Base-by-base conservation (phyloP, 2,113 vertebrate genomes). In the Isurus oxyrinchus region DNA sequence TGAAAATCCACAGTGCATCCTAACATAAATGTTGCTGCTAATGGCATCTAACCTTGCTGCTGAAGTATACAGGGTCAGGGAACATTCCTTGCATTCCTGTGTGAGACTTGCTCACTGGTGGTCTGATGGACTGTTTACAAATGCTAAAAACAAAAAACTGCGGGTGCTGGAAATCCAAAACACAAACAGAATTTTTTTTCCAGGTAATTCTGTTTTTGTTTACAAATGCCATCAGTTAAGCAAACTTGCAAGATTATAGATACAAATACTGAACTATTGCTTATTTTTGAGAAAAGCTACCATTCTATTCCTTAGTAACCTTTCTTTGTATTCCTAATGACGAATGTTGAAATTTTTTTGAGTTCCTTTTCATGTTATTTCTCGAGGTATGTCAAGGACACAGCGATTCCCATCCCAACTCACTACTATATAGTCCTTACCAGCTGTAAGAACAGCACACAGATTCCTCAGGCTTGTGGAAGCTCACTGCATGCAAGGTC, bases 351-450 rank as follows among this genome's bases (percentile, higher is more conserved):
- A 2, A 90, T 57, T 21, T 76, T 44, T 53, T 94, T n/a, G 40
- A 59, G 10, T 96, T 0, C 3, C 31, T 61, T 96, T 96, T 3
- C 67, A 96, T 81, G 44, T 97, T 97, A 61, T 96, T 96, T 44
- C 97, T 97, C 40, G 94, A 99, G 99, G 95, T 96, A 98, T 0
- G 93, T 97, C 69, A 76, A 1, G 1, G 94, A 96, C 55, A 97
- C 97, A 57, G n/a, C 97, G 5, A 97, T 98, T 90, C 98, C 98
- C 8, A 96, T 98, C 79, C 99, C 99, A 8, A 99, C 99, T 0
- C 99, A 99, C 97, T 99, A 98, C 97, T 99, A 98, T 27, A 59
- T 99, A 97, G 97, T 99, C 96, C 97, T 99, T 97, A 99, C 98
- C 2, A 99, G 98, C 96, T 99, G 99, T 97, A 97, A 97, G 96